phyloP scores from a whole-genome alignment of 2,888 invertebrate species.

The Nudaria mundana region DNA sequence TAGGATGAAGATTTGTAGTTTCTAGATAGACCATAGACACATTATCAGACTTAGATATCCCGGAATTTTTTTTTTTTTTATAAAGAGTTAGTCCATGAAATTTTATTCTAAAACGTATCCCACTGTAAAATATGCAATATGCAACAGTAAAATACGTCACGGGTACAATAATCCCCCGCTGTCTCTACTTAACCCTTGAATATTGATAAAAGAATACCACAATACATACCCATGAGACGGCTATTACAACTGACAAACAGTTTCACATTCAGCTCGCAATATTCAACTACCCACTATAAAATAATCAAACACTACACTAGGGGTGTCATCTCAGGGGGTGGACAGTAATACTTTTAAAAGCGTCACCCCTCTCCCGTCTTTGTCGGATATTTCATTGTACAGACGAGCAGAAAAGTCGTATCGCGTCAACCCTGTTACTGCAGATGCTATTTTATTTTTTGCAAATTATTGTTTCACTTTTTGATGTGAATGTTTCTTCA shows the following conservation, averaged over 20 bases:
- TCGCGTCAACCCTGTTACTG: slow-evolving; percentile 25
- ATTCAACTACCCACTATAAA: slow-evolving; percentile 50
- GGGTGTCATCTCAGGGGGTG: slow-evolving; percentile 43
- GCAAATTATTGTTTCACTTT: slow-evolving; percentile 23
- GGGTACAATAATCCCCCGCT: not conserved
- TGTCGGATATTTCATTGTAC: slow-evolving; percentile 61
- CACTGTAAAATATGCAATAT: too few species aligned
- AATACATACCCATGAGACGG: slow-evolving; percentile 16
- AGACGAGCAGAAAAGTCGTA: slow-evolving; percentile 49
- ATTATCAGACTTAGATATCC: too few species aligned
- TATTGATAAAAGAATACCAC: slow-evolving; percentile 2
- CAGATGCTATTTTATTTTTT: slow-evolving; percentile 33
- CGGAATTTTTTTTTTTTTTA: too few species aligned
- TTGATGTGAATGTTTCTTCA: not conserved
- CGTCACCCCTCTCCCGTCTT: slow-evolving; percentile 62
- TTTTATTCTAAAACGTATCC: too few species aligned
- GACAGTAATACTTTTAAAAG: slow-evolving; percentile 77
- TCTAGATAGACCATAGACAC: too few species aligned
- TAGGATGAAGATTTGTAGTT: too few species aligned
- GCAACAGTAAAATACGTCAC: not conserved
- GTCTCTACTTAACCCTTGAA: slow-evolving; percentile 7
- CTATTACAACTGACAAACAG: slow-evolving; percentile 38
- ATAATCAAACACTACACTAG: slow-evolving; percentile 54
- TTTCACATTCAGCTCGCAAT: slow-evolving; percentile 36
- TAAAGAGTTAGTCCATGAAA: too few species aligned